These are phyloP conservation scores for Chrysaora quinquecirrha DNA, from an alignment of 30 jellyfish, hydroid and myxozoan genomes.

Conservation along the genomic window DNA sequence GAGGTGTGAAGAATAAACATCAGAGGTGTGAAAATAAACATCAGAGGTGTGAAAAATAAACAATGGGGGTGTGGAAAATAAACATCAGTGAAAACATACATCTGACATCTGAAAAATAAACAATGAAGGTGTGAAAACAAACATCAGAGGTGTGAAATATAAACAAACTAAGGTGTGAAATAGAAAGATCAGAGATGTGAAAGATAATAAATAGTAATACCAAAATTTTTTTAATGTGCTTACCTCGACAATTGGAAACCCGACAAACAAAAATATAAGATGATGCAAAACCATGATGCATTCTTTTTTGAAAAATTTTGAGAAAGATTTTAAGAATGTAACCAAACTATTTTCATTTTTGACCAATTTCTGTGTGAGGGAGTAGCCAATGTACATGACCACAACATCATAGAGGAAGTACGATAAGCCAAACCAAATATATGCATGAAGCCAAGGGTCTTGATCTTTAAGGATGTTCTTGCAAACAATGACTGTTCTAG, in stretches of 20 bases:
- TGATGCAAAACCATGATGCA: constrained; percentile 72
- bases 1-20: no score
- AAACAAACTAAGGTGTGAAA: no score
- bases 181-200: no score
- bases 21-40: neutral
- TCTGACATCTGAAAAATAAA: no score
- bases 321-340: constrained; percentile 3
- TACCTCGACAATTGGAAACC: constrained; percentile 70
- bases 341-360: neutral
- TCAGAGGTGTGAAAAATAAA: neutral
- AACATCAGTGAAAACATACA: neutral
- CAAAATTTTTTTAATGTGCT: neutral
- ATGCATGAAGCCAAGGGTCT: constrained; percentile 62
- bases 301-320: constrained; percentile 44
- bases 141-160: no score
- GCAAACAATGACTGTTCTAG: constrained; percentile 39
- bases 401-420: constrained; percentile 77
- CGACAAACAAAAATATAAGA: constrained; percentile 47
- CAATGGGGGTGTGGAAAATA: neutral
- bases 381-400: constrained; percentile 76
- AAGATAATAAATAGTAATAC: no score
- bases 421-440: constrained; percentile 63
- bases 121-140: neutral
- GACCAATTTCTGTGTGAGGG: neutral
- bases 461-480: constrained; percentile 68